Percentiles rank a stretch among this genome's conserved stretches.
phyloP scores from a whole-genome alignment of 2,888 invertebrate genomes.

The Drymonia ruficornis region DNA sequence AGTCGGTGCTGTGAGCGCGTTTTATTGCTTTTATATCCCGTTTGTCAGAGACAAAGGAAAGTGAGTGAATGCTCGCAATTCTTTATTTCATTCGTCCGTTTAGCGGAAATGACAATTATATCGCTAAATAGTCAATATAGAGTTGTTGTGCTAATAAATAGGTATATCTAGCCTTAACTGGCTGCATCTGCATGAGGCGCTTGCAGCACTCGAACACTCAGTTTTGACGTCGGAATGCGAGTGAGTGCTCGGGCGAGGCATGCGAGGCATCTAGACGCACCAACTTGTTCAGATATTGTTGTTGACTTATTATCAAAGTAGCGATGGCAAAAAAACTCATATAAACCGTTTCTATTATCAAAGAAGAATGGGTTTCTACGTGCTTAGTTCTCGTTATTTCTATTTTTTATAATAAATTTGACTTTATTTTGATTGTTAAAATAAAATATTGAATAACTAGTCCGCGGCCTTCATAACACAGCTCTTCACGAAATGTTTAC shows the following conservation, averaged over 20 bases:
- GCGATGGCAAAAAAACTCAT: too few relatives aligned
- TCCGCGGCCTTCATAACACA: not conserved
- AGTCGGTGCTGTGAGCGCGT: conserved; percentile 52
- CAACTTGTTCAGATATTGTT: too few relatives aligned
- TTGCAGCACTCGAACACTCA: too few relatives aligned
- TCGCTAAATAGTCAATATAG: not conserved
- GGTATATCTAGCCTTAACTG: too few relatives aligned
- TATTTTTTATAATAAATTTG: not conserved
- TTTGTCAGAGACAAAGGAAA: conserved; percentile 49
- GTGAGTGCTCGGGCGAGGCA: too few relatives aligned
- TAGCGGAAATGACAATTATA: conserved; percentile 5
- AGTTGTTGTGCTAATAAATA: not conserved
- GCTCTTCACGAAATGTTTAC: not conserved
- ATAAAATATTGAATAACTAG: not conserved
- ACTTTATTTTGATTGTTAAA: not conserved
- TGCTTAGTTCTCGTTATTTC: too few relatives aligned
- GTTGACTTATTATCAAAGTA: too few relatives aligned
- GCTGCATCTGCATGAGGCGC: too few relatives aligned
- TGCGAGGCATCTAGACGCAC: too few relatives aligned
- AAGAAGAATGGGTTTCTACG: too few relatives aligned
- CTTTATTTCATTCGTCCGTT: conserved; percentile 26
- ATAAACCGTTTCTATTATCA: too few relatives aligned
- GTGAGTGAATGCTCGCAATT: conserved; percentile 34
- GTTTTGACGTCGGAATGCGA: too few relatives aligned
- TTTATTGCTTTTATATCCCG: conserved; percentile 68